These are phyloP conservation scores for Ispidina picta DNA, from an alignment of 2,797 vertebrate species.

Conservation along the genomic window DNA sequence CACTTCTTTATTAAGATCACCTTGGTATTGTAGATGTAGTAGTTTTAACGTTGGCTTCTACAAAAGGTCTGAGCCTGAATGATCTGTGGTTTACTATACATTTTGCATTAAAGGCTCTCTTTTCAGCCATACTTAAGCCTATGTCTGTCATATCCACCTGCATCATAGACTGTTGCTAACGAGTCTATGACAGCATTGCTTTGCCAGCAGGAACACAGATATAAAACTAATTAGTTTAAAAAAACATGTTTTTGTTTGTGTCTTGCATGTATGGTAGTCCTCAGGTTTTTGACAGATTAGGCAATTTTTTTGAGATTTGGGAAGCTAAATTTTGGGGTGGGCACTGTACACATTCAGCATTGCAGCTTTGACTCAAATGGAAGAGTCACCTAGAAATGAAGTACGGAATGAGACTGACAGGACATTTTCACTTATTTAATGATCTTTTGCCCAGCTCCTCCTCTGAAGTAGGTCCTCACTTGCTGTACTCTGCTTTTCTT, in stretches of 20 bases:
- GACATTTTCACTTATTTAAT: neutral
- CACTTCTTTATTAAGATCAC: constrained; percentile 9
- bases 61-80: constrained; percentile 23
- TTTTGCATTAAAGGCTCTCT: constrained; percentile 19
- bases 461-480: neutral
- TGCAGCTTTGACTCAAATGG: neutral
- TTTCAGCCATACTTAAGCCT: constrained; percentile 1
- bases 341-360: fast-evolving
- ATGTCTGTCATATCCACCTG: constrained; percentile 7
- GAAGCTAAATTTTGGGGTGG: neutral
- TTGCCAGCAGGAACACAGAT: neutral
- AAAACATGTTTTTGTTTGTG: constrained; percentile 28
- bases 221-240: constrained; percentile 27
- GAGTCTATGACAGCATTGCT: neutral
- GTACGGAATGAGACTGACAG: neutral
- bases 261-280: neutral
- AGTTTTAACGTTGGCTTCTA: constrained; percentile 28
- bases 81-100: neutral
- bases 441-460: neutral
- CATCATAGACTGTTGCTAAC: neutral
- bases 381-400: neutral
- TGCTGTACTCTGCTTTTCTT: neutral
- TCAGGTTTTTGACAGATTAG: neutral
- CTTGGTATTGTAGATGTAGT: neutral
- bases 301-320: neutral